Evolutionary conservation across 2,113 vertebrate species (phyloP).

Genomic region (Amphiprion percula): DNA sequence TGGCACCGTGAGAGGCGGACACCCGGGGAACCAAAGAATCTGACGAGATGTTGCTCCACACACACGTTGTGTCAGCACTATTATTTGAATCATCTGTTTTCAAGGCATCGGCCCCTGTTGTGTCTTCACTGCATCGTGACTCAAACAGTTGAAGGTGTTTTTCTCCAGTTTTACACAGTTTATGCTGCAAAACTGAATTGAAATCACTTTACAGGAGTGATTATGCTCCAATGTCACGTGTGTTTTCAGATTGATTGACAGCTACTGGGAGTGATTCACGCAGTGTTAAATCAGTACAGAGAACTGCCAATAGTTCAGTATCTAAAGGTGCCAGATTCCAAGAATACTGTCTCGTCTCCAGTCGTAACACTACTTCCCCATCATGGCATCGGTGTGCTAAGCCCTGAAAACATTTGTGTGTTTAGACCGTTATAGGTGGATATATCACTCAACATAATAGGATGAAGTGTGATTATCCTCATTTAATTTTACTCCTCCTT

Average conservation of each 20-base stretch:
- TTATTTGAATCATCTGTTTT: conserved; percentile 32
- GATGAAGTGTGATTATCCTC: conserved; percentile 68
- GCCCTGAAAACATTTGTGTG: conserved; percentile 51
- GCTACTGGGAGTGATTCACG: neutral
- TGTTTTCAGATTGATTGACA: conserved; percentile 4
- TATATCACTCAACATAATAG: conserved; percentile 62
- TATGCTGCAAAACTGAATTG: neutral
- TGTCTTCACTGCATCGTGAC: neutral
- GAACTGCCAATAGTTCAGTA: neutral
- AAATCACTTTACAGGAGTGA: neutral
- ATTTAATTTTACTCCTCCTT: conserved; percentile 38
- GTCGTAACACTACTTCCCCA: conserved; percentile 2
- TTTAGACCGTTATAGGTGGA: conserved; percentile 55
- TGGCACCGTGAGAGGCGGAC: neutral
- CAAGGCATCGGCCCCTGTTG: neutral
- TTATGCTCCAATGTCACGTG: neutral
- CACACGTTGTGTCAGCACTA: neutral
- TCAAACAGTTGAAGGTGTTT: conserved; percentile 18
- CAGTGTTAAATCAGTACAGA: neutral
- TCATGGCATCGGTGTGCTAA: conserved; percentile 41
- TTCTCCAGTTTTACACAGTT: conserved; percentile 1
- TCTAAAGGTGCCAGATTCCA: neutral
- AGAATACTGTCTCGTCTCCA: neutral
- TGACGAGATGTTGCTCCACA: conserved; percentile 30
- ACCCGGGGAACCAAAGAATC: neutral